A percentile compares a stretch with the other conserved stretches of the same genome.
Evolutionary conservation across 2,113 vertebrate species (phyloP).

Genomic region (Melierax canorus): DNA sequence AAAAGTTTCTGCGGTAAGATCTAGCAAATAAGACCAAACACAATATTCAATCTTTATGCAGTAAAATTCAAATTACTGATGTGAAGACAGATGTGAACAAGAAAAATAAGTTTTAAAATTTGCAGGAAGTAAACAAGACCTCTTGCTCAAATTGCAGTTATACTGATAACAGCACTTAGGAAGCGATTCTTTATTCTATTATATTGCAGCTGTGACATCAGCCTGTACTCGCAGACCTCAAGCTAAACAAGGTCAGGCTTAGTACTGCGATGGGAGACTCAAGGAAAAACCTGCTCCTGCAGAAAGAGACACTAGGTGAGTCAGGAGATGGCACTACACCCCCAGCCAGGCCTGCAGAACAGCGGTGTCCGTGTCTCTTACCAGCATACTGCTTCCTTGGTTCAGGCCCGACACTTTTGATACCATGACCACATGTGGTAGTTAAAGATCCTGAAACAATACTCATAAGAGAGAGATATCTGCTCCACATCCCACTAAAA

Average conservation of each 20-base stretch:
- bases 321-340: slow-evolving; percentile 63
- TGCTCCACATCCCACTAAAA: not conserved
- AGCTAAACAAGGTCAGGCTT: slow-evolving; percentile 58
- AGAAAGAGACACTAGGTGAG: slow-evolving; percentile 51
- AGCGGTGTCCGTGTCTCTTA: not conserved
- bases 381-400: not conserved
- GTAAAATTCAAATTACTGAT: slow-evolving; percentile 65
- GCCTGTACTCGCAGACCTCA: slow-evolving; percentile 42
- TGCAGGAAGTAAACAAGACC: slow-evolving; percentile 61
- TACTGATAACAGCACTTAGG: not conserved
- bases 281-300: slow-evolving; percentile 38
- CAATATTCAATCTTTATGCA: slow-evolving; percentile 59
- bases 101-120: slow-evolving; percentile 52
- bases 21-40: slow-evolving; percentile 68
- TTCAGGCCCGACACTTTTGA: not conserved
- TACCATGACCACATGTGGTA: slow-evolving; percentile 35
- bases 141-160: slow-evolving; percentile 49
- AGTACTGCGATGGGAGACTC: slow-evolving; percentile 36
- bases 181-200: slow-evolving; percentile 17
- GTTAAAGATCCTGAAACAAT: slow-evolving; percentile 33
- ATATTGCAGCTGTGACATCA: not conserved
- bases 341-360: not conserved
- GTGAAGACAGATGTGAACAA: slow-evolving; percentile 74
- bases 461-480: not conserved
- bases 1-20: slow-evolving; percentile 73